Conservation (phyloP, 2,113 vertebrate genomes). For the Cettia cetti region DNA sequence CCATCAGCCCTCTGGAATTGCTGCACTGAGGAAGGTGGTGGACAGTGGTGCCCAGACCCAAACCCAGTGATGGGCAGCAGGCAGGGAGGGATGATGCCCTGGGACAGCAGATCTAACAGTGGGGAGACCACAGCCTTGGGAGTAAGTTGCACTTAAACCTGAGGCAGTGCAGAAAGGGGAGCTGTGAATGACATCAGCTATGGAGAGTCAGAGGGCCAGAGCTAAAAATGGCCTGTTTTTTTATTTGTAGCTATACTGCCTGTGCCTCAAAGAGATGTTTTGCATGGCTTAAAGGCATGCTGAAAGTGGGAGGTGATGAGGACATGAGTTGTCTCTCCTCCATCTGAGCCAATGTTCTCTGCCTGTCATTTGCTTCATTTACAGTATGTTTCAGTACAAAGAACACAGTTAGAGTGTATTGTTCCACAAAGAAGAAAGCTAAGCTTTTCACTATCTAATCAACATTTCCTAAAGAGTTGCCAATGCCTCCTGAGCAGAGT, state of each 20-base stretch:
- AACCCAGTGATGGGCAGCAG: background rate
- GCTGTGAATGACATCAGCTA: background rate
- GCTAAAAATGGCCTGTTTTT: background rate
- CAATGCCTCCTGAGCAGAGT: background rate
- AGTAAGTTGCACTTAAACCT: background rate
- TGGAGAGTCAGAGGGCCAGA: accelerated
- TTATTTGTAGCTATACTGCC: background rate
- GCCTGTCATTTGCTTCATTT: background rate
- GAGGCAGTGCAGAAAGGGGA: background rate
- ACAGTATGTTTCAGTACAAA: background rate
- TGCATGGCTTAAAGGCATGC: background rate
- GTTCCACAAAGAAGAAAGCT: background rate
- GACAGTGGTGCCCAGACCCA: background rate
- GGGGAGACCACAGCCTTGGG: background rate
- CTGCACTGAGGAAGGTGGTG: background rate
- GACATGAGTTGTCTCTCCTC: background rate
- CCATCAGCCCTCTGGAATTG: background rate
- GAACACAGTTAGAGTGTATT: background rate
- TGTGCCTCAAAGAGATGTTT: background rate
- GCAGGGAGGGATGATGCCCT: background rate
- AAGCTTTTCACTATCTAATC: constrained; percentile 7
- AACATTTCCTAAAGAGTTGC: background rate
- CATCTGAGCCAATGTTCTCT: background rate
- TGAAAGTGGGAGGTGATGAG: background rate
- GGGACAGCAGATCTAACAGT: background rate